Evolutionary conservation across 2,113 vertebrate genomes (phyloP).

Genomic region (Clupea harengus): DNA sequence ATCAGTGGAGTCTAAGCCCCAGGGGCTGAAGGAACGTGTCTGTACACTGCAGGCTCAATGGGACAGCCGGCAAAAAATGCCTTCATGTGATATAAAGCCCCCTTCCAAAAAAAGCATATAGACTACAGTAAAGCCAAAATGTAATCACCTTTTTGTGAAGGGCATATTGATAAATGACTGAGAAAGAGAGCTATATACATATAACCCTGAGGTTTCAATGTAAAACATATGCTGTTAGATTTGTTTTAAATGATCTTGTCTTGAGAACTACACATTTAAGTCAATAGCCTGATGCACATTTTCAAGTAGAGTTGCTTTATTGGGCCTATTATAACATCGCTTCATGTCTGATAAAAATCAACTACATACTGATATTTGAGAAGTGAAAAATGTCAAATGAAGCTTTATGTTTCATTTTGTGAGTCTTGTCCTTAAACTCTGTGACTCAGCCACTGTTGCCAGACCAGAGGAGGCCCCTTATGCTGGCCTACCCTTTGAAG

Average conservation of each 20-base stretch:
- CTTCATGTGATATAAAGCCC: conserved; percentile 48
- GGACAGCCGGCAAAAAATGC: conserved; percentile 64
- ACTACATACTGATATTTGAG: background rate
- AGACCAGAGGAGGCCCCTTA: conserved; percentile 54
- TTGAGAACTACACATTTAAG: background rate
- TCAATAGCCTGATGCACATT: background rate
- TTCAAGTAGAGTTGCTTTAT: background rate
- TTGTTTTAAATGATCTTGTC: background rate
- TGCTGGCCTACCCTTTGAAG: conserved; percentile 71
- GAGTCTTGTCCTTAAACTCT: conserved; percentile 51
- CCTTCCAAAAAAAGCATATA: conserved; percentile 36
- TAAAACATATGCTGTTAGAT: background rate
- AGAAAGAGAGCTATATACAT: background rate
- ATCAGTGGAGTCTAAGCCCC: conserved; percentile 64
- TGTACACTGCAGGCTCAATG: conserved; percentile 68
- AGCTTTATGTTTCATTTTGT: conserved; percentile 31
- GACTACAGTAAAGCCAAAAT: no score
- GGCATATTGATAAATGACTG: no score
- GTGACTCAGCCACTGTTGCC: conserved; percentile 54
- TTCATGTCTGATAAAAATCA: background rate
- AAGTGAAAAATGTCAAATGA: background rate
- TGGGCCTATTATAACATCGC: background rate
- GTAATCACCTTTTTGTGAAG: no score
- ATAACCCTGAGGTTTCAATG: background rate
- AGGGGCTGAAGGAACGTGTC: conserved; percentile 74